phyloP scores from a whole-genome alignment of 1,140 invertebrate genomes.

The Trichomalopsis sarcophagae region DNA sequence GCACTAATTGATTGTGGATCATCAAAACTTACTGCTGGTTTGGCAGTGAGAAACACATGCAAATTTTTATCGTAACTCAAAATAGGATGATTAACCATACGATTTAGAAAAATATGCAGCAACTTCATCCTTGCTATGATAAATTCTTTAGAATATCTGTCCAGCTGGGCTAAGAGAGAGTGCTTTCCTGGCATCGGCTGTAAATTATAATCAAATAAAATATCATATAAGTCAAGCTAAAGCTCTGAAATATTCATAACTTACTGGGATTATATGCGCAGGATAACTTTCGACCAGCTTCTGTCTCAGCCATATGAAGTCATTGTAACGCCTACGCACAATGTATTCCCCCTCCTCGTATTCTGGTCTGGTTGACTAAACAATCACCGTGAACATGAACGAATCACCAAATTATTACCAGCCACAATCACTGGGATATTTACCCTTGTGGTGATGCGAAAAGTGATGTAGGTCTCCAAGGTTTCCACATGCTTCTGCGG shows the following conservation, averaged over 20 bases:
- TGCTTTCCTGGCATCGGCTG: slow-evolving; percentile 86
- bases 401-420: not conserved
- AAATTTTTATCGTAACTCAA: slow-evolving; percentile 83
- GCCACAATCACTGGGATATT: slow-evolving; percentile 23
- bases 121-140: slow-evolving; percentile 82
- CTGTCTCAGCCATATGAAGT: slow-evolving; percentile 84
- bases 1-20: slow-evolving; percentile 24
- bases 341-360: slow-evolving; percentile 81
- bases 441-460: slow-evolving; percentile 82
- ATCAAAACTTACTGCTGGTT: slow-evolving; percentile 76
- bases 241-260: slow-evolving; percentile 45
- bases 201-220: slow-evolving; percentile 59
- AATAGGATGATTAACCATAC: slow-evolving; percentile 82
- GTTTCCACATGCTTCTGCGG: slow-evolving; percentile 87
- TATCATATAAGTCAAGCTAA: slow-evolving; percentile 36
- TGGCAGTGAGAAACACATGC: slow-evolving; percentile 82
- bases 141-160: slow-evolving; percentile 86
- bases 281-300: slow-evolving; percentile 81
- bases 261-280: slow-evolving; percentile 83
- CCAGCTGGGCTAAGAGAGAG: slow-evolving; percentile 81
- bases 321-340: slow-evolving; percentile 84
- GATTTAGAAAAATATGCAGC: slow-evolving; percentile 82
- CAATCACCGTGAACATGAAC: slow-evolving; percentile 50
- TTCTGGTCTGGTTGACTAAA: slow-evolving; percentile 80
- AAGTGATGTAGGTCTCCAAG: slow-evolving; percentile 85